A percentile compares a stretch with the other conserved stretches of the same genome.
Evolutionary conservation across 2,888 invertebrate genomes (phyloP).

Genomic region (Labia minor): DNA sequence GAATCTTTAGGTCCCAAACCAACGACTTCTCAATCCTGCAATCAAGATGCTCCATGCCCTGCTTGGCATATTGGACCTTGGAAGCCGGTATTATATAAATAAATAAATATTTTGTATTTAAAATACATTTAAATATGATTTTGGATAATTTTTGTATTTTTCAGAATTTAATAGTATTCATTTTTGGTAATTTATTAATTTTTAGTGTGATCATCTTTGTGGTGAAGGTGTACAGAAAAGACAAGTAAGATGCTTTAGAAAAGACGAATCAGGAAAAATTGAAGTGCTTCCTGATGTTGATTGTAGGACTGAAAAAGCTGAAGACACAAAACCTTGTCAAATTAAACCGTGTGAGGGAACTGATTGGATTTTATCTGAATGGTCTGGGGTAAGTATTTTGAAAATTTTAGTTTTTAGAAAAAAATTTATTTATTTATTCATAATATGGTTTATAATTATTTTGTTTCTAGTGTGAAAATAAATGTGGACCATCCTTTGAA

Average conservation of each 20-base stretch:
- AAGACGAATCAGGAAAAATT: conserved; percentile 47
- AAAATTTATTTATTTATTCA: not conserved
- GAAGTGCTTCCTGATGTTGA: conserved; percentile 53
- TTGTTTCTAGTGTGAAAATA: conserved; percentile 55
- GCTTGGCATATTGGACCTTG: conserved; percentile 81
- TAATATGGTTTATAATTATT: not conserved
- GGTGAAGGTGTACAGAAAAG: conserved; percentile 77
- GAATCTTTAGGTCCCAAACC: conserved; percentile 59
- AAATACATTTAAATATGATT: too few species aligned
- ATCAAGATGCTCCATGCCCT: conserved; percentile 66
- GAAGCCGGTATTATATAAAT: conserved; percentile 64
- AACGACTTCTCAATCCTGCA: conserved; percentile 57
- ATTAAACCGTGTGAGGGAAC: conserved; percentile 79
- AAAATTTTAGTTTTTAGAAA: not conserved
- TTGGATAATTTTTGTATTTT: too few species aligned
- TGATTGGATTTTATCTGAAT: conserved; percentile 79
- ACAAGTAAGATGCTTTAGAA: conserved; percentile 66
- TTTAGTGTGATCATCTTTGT: conserved; percentile 78
- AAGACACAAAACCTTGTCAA: conserved; percentile 56
- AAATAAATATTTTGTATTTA: too few species aligned
- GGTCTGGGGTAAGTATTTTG: conserved; percentile 65
- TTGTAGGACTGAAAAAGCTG: conserved; percentile 55
- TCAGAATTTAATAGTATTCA: too few species aligned
- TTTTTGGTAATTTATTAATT: too few species aligned
- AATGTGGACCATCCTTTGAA: conserved; percentile 63